Evolutionary conservation across 2,888 invertebrate species (phyloP).

Genomic region (Nasonovia ribisnigri): DNA sequence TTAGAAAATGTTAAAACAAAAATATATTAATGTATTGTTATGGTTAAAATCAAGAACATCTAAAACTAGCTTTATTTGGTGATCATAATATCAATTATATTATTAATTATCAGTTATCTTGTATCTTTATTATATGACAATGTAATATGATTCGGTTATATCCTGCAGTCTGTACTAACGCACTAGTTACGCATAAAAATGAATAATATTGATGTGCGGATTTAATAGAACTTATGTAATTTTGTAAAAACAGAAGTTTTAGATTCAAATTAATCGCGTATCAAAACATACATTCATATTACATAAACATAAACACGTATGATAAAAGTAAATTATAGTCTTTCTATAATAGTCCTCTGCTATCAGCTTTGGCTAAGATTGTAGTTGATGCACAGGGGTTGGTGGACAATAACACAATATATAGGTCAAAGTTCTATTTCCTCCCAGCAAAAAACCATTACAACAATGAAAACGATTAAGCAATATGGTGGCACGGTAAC

Average conservation of each 20-base stretch:
- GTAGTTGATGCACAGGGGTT: neutral
- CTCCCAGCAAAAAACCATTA: neutral
- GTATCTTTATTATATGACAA: neutral
- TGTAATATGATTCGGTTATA: neutral
- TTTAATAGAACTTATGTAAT: neutral
- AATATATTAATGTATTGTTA: neutral
- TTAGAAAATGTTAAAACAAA: neutral
- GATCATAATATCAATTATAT: neutral
- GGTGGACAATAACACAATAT: neutral
- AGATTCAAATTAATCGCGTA: neutral
- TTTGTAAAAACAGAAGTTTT: neutral
- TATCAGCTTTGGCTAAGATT: neutral
- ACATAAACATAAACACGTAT: neutral
- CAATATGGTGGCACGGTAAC: too few species aligned
- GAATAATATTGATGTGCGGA: neutral
- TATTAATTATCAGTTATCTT: neutral
- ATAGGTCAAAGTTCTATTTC: conserved; percentile 2
- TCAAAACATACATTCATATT: neutral
- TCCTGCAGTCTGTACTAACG: too few species aligned
- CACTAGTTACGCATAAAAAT: neutral
- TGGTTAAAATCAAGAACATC: neutral
- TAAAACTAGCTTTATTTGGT: neutral
- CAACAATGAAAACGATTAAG: neutral
- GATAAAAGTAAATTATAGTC: neutral
- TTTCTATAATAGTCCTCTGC: neutral